Evolutionary conservation across 2,888 invertebrate genomes (phyloP), one percentile per base, ranked within the genome.

Genomic region (Mylabris sibirica): DNA sequence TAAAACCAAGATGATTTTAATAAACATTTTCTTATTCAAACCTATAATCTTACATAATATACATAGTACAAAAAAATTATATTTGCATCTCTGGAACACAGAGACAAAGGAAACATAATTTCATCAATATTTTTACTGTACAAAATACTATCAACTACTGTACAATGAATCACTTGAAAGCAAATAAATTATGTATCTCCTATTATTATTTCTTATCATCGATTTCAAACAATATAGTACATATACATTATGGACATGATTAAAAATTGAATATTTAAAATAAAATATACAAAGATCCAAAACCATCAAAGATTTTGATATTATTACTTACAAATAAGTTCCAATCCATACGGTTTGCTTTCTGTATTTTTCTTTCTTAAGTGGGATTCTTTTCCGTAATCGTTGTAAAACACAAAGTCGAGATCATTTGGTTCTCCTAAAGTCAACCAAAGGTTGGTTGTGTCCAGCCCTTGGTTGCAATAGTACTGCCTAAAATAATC

Each of bases 41-140:
- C 88, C 90, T 91, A 90, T 90, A 90, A 89, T 90, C 90, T 90
- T 91, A 92, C 91, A 91, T 91, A 91, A 91, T 91, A 91, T 92
- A 91, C 91, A 92, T 91, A 91, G 91, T 92, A 92, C 91, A 92
- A 92, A 92, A 91, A 90, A 91, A 90, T 77, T 90, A 89, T 81
- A 82, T 80, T 82, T 80, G 79, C 78, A 78, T 80, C 84, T 80
- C 81, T 74, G 67, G 72, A 75, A 71, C 24, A 63, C 75, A 77
- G 72, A 76, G 75, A 83, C 82, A 81, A 78, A 79, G 78, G 82
- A 82, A 79, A 79, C 76, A 79, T 75, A 77, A 64, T 78, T 79
- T 75, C 49, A 53, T 53, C 49, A 53, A 53, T 53, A 53, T 53
- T 74, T 30, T 79, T 80, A 81, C 83, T 85, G 85, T 85, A 85